Conservation (phyloP, 2,888 invertebrate genomes). For the Lobophora halterata region DNA sequence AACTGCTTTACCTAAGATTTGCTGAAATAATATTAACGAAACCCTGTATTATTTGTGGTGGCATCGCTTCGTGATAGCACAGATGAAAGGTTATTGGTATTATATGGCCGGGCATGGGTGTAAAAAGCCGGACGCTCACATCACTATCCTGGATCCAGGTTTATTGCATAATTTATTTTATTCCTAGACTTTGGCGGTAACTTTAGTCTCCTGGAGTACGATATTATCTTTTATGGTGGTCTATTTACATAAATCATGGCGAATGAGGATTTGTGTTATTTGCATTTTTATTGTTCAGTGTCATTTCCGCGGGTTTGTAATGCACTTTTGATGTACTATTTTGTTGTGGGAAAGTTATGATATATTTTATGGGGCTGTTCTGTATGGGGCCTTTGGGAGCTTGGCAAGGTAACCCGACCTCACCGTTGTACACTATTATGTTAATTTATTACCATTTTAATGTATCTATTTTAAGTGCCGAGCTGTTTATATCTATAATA, state of each 20-base stretch:
- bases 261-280: conserved; percentile 34
- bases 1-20: too few relatives aligned
- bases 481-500: too few relatives aligned
- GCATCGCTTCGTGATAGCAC: too few relatives aligned
- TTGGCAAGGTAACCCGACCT: background rate
- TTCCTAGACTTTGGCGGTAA: conserved; percentile 34
- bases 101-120: background rate
- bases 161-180: conserved; percentile 34
- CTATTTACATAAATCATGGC: conserved; percentile 34
- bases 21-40: too few relatives aligned
- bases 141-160: conserved; percentile 21
- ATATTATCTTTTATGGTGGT: conserved; percentile 35
- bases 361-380: background rate
- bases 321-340: conserved; percentile 22
- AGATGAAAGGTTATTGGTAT: too few relatives aligned
- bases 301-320: conserved; percentile 22
- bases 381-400: background rate
- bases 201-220: conserved; percentile 31
- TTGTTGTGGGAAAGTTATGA: conserved; percentile 11
- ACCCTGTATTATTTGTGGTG: too few relatives aligned
- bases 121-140: conserved; percentile 2
- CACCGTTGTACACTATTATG: background rate
- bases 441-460: too few relatives aligned
- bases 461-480: too few relatives aligned
- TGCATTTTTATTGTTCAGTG: conserved; percentile 33